Conservation (phyloP, 2,888 invertebrate genomes). For the Acrobasis suavella region DNA sequence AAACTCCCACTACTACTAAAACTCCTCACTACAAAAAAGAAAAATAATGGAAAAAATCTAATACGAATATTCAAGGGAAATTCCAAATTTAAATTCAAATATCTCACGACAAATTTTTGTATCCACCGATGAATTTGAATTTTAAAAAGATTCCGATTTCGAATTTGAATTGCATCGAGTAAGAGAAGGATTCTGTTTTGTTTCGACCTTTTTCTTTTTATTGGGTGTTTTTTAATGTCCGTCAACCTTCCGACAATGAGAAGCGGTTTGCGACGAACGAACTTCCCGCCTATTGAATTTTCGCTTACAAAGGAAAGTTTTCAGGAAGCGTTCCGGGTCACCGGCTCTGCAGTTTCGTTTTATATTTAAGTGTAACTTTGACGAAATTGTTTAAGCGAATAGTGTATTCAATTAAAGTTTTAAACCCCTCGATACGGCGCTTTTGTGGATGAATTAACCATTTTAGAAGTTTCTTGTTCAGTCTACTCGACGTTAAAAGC, state of each 20-base stretch:
- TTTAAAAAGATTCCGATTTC: conserved; percentile 41
- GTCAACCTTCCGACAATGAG: conserved; percentile 57
- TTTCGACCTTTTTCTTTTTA: conserved; percentile 25
- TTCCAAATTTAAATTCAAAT: conserved; percentile 49
- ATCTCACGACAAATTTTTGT: conserved; percentile 34
- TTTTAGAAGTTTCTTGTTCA: conserved; percentile 16
- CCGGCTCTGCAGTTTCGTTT: conserved; percentile 54
- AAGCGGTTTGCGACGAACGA: conserved; percentile 49
- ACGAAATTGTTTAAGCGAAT: conserved; percentile 59
- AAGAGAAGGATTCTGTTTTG: conserved; percentile 26
- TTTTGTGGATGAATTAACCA: conserved; percentile 27
- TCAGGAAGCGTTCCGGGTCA: conserved; percentile 72
- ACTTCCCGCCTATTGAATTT: conserved; percentile 74
- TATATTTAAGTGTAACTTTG: conserved; percentile 67
- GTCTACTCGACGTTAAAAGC: background rate
- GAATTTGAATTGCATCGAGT: conserved; percentile 42
- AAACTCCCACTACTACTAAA: conserved; percentile 3
- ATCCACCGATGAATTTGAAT: conserved; percentile 42
- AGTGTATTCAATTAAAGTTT: conserved; percentile 61
- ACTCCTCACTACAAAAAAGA: conserved; percentile 31
- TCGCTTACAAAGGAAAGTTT: conserved; percentile 75
- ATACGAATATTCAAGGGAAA: conserved; percentile 26
- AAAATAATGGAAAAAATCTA: conserved; percentile 27
- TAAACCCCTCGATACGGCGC: conserved; percentile 31
- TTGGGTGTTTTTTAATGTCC: conserved; percentile 47